Conservation (phyloP, 2,797 vertebrate species). For the Eospalax fontanierii region DNA sequence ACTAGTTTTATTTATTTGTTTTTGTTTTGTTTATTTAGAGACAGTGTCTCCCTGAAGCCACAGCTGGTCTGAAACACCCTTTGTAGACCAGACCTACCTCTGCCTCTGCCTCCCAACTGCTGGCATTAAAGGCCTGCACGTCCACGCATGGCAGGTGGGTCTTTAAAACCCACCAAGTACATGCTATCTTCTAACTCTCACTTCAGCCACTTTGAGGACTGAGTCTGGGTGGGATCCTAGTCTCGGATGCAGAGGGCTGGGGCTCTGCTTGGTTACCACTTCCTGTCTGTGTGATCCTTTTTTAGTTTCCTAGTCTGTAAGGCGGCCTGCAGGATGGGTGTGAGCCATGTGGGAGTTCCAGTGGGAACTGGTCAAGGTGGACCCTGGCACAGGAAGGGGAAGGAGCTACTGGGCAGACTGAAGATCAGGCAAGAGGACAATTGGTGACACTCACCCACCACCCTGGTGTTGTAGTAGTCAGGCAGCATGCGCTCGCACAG, state of each 20-base stretch:
- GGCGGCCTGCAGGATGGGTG: fast-evolving
- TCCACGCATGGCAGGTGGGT: background rate
- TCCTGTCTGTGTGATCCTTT: background rate
- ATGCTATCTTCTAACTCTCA: background rate
- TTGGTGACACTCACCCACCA: constrained; percentile 94
- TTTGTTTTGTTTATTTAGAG: no score
- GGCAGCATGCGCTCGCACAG: constrained; percentile 98
- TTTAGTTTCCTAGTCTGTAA: background rate
- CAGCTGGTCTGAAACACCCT: no score
- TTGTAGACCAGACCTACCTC: no score
- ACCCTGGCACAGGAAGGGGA: background rate
- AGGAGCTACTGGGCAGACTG: background rate
- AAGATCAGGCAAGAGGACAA: background rate
- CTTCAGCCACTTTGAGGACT: background rate
- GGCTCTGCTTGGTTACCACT: background rate
- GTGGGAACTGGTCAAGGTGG: background rate
- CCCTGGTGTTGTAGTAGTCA: constrained; percentile 98
- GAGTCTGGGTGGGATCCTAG: background rate
- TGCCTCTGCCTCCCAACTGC: no score
- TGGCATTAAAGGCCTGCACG: no score
- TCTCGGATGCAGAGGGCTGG: fast-evolving
- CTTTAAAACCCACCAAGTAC: background rate
- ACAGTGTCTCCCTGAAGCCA: no score
- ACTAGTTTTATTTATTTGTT: no score
- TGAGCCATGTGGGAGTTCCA: background rate